phyloP scores from a whole-genome alignment of 2,113 vertebrate genomes.

The Apodemus sylvaticus region DNA sequence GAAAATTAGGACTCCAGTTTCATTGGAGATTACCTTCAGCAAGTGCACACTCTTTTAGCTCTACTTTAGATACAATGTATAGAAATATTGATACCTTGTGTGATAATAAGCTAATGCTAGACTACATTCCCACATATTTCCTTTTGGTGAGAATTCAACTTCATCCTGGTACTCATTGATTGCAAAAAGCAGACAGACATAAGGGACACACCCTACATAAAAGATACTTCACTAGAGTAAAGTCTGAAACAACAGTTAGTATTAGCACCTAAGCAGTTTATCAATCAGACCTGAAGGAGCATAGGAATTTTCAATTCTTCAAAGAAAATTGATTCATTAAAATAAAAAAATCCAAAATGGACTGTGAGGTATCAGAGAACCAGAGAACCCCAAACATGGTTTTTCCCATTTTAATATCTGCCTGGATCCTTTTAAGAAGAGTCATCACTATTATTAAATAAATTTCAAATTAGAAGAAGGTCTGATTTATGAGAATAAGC shows the following conservation, averaged over 20 bases:
- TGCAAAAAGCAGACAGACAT: neutral
- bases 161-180: neutral
- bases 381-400: neutral
- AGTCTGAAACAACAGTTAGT: neutral
- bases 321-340: neutral
- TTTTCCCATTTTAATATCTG: neutral
- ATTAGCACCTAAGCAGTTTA: neutral
- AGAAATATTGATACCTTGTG: fast-evolving
- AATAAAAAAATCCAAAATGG: neutral
- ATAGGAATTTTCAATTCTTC: neutral
- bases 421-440: neutral
- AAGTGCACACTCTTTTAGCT: neutral
- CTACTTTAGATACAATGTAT: neutral
- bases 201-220: neutral
- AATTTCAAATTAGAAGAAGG: neutral
- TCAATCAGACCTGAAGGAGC: neutral
- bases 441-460: neutral
- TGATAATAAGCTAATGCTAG: neutral
- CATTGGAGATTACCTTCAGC: neutral
- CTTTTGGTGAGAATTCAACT: neutral
- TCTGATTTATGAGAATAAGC: neutral
- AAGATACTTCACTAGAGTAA: too few species aligned
- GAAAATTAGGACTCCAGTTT: neutral
- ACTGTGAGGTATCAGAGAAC: neutral
- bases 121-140: neutral